Base-by-base conservation (phyloP, 2,797 vertebrate species). In the Bradypodion pumilum region DNA sequence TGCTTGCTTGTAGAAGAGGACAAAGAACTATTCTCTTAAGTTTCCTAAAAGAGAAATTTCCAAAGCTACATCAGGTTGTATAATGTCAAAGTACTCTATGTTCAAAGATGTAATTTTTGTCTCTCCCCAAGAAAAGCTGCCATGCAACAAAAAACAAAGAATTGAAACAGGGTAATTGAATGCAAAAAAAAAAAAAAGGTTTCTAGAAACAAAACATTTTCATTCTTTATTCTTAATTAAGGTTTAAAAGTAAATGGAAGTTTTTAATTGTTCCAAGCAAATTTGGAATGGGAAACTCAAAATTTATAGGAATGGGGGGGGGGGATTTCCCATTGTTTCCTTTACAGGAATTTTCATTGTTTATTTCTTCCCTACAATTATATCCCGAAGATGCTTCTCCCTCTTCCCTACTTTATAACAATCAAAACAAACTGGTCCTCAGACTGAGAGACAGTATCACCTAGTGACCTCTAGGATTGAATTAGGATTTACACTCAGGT, bases 71-170 rank as follows among this genome's bases (percentile, higher is more conserved):
- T 83, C 84, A 69, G 85, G 91, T 91, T 88, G 82, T 88, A 88
- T 89, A 91, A 90, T 87, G 10, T n/a, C n/a, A n/a, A n/a, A n/a
- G n/a, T n/a, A n/a, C n/a, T 32, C 83, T 25, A 87, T 90, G 89
- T 91, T 91, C 88, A n/a, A n/a, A n/a, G n/a, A n/a, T n/a, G n/a
- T n/a, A n/a, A n/a, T 72, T 52, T 74, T 21, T 37, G 9, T 75
- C 25, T 89, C 56, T 82, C 74, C 90, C 87, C 76, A 60, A 82
- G 63, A 63, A 86, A 78, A 60, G 72, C 84, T 85, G 87, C 56
- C 80, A 76, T 73, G 87, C 78, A 87, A 89, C 82, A 90, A 91
- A 80, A 15, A 37, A 16, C 81, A 81, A 37, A 85, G 75, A 88
- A 86, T 89, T 78, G 44, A 76, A 0, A 16, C 66, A 65, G 56